phyloP scores from a whole-genome alignment of 1,140 invertebrate species.

The Micrasema longulum region DNA sequence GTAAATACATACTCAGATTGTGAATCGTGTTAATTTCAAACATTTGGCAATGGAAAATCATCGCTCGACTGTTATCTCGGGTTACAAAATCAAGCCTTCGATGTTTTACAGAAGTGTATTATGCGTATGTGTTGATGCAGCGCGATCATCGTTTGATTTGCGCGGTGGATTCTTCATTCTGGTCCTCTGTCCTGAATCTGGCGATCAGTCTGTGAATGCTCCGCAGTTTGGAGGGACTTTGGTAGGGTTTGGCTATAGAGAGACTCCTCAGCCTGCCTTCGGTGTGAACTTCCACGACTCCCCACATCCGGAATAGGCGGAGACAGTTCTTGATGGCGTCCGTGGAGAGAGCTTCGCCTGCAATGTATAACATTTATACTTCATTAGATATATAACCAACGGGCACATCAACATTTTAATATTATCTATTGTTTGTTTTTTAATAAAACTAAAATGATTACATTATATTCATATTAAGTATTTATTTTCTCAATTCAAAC shows the following conservation, averaged over 20 bases:
- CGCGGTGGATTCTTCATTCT: neutral
- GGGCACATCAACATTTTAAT: neutral
- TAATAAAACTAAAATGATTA: neutral
- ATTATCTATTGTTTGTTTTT: neutral
- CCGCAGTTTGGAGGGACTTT: slow-evolving; percentile 27
- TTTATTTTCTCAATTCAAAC: too few species aligned
- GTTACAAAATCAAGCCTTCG: neutral
- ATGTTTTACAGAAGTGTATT: too few species aligned
- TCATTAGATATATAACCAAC: slow-evolving; percentile 15
- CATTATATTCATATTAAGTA: neutral
- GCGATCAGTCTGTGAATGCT: slow-evolving; percentile 28
- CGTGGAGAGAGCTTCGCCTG: slow-evolving; percentile 85
- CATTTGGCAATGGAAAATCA: too few species aligned
- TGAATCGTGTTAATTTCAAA: too few species aligned
- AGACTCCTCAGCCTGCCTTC: slow-evolving; percentile 60
- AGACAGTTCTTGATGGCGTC: slow-evolving; percentile 86
- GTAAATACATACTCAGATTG: too few species aligned
- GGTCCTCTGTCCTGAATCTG: slow-evolving; percentile 19
- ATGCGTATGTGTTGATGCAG: neutral
- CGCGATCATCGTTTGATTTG: slow-evolving; percentile 9
- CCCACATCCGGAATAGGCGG: slow-evolving; percentile 82
- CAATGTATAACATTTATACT: slow-evolving; percentile 41
- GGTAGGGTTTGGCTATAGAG: slow-evolving; percentile 37
- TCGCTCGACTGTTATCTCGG: neutral
- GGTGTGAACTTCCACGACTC: slow-evolving; percentile 78